A percentile compares a stretch with the other conserved stretches of the same genome.
phyloP scores from a whole-genome alignment of 2,888 invertebrate genomes.

The Yponomeuta malinellus region DNA sequence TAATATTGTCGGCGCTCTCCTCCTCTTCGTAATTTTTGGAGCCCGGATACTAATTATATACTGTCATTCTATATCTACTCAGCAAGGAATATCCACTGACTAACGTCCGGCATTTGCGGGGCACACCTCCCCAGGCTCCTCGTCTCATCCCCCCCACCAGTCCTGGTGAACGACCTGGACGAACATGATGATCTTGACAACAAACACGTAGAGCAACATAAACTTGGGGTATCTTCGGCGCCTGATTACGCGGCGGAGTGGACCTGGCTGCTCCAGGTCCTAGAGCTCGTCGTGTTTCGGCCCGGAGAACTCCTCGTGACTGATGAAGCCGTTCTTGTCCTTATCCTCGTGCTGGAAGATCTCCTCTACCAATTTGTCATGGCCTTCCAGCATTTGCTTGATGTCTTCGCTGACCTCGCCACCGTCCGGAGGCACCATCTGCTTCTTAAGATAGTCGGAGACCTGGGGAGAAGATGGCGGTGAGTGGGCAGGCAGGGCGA shows the following conservation, averaged over 20 bases:
- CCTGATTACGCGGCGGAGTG: neutral
- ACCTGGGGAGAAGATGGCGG: conserved; percentile 75
- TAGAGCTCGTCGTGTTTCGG: conserved; percentile 98
- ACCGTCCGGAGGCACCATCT: conserved; percentile 89
- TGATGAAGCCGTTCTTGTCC: conserved; percentile 96
- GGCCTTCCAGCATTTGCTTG: conserved; percentile 88
- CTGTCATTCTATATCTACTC: no score
- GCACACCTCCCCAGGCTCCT: neutral
- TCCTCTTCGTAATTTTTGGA: no score
- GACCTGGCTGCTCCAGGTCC: conserved; percentile 28
- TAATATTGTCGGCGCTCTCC: no score
- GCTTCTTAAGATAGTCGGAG: conserved; percentile 93
- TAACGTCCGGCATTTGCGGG: neutral
- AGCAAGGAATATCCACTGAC: no score
- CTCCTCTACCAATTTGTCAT: conserved; percentile 95
- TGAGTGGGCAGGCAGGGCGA: neutral
- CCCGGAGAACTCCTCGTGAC: conserved; percentile 96
- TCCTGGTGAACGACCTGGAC: neutral
- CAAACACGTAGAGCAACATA: neutral
- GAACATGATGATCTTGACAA: neutral
- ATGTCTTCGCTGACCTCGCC: conserved; percentile 84
- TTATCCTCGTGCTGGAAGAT: conserved; percentile 98
- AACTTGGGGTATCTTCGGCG: neutral
- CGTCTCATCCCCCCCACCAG: no score
- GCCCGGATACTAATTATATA: no score